Percentiles rank a stretch among this genome's conserved stretches.
phyloP scores from a whole-genome alignment of 1,140 invertebrate species.

The Stegodyphus mimosarum region DNA sequence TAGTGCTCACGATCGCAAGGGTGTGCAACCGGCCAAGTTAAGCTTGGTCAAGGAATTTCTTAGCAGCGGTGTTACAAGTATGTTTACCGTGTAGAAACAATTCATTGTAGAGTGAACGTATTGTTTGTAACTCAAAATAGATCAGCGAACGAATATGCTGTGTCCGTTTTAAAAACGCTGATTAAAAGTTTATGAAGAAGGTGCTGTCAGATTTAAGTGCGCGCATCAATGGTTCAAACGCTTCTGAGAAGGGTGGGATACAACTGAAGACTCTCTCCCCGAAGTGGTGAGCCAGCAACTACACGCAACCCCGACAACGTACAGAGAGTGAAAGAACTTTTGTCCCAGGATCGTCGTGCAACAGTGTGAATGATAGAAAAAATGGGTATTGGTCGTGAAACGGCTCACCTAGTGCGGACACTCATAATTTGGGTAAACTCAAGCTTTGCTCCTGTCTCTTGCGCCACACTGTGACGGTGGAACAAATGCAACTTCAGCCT shows the following conservation, averaged over 20 bases:
- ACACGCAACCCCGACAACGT: not conserved
- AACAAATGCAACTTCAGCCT: constrained; percentile 6
- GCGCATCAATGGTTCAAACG: not conserved
- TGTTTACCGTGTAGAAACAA: not conserved
- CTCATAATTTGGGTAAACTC: not conserved
- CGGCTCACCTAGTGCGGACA: not conserved
- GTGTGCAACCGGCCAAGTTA: not conserved
- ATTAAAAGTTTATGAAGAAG: not conserved
- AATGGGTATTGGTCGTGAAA: not conserved
- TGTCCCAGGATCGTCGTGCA: not conserved
- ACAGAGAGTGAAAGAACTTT: not conserved
- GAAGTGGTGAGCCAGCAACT: not conserved
- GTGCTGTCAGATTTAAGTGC: not conserved
- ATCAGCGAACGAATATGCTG: not conserved
- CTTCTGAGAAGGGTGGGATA: not conserved
- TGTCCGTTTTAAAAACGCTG: not conserved
- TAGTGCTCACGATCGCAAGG: not conserved
- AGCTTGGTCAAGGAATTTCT: not conserved
- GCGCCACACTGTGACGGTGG: not conserved
- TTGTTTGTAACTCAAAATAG: not conserved
- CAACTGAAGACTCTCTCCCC: not conserved
- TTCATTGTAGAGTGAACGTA: not conserved
- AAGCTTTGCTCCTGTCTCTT: not conserved
- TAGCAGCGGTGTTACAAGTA: not conserved
- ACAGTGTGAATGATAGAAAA: not conserved